Percentiles rank a stretch among this genome's conserved stretches.
These are phyloP conservation scores for Patagioenas fasciata DNA, from an alignment of 2,113 vertebrate genomes.

Conservation along the genomic window DNA sequence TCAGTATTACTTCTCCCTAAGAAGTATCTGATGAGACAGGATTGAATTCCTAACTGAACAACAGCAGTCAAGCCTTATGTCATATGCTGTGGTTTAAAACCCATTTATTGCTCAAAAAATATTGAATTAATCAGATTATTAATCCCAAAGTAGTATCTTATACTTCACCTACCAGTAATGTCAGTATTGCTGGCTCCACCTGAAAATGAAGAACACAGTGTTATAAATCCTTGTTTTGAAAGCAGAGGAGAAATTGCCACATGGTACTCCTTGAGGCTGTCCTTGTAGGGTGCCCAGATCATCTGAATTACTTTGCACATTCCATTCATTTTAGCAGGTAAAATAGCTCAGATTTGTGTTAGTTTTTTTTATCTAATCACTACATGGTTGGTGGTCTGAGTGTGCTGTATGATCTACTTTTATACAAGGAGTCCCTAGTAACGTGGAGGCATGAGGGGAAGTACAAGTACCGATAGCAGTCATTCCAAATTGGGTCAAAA, in stretches of 20 bases:
- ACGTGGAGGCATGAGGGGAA: accelerated
- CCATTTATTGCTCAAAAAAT: neutral
- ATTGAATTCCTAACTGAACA: neutral
- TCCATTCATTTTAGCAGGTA: neutral
- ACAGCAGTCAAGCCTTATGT: neutral
- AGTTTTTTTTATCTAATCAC: neutral
- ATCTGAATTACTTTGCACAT: neutral
- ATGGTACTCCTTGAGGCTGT: neutral
- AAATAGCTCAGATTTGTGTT: neutral
- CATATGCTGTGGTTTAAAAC: neutral
- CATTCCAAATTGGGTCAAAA: neutral
- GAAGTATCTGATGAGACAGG: neutral
- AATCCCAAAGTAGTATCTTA: neutral
- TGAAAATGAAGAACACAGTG: neutral
- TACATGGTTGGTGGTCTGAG: neutral
- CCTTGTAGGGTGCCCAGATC: neutral
- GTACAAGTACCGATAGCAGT: neutral
- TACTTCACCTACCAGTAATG: neutral
- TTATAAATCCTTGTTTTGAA: neutral
- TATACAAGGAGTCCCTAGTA: neutral
- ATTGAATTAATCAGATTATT: neutral
- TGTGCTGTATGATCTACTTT: neutral
- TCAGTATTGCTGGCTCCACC: neutral
- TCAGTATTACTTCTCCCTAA: neutral
- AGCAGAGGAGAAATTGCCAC: neutral